Percentiles rank a stretch among this genome's conserved stretches.
phyloP scores from a whole-genome alignment of 2,797 vertebrate genomes.

The Nasua narica region DNA sequence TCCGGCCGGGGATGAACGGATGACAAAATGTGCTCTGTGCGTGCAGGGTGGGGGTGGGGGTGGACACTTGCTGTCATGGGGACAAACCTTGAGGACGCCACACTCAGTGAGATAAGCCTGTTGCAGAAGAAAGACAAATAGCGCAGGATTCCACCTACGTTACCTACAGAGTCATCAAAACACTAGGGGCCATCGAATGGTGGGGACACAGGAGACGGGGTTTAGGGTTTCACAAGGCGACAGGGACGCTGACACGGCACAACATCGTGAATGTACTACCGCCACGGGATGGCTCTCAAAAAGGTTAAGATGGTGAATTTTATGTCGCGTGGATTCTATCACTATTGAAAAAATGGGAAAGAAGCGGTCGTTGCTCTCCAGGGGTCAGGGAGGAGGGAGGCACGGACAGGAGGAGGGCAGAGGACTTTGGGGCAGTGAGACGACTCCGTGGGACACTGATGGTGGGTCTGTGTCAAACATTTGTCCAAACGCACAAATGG shows the following conservation, averaged over 20 bases:
- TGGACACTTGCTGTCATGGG: background rate
- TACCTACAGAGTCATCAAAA: background rate
- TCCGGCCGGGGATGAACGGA: background rate
- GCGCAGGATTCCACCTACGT: fast-evolving
- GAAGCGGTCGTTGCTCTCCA: no score
- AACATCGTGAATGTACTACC: no score
- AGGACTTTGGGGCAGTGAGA: background rate
- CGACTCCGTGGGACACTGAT: background rate
- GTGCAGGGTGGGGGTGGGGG: fast-evolving
- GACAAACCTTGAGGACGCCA: background rate
- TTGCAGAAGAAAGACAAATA: background rate
- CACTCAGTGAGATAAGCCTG: background rate
- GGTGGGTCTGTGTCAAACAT: fast-evolving
- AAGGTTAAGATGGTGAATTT: background rate
- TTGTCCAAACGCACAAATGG: background rate
- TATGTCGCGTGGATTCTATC: background rate
- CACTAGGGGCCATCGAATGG: background rate
- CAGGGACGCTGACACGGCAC: background rate
- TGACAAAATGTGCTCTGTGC: fast-evolving
- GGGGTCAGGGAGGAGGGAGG: background rate
- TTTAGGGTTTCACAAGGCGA: background rate
- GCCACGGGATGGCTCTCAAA: background rate
- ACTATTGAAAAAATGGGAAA: background rate
- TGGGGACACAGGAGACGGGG: background rate
- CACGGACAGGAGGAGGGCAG: background rate